Conservation (phyloP, 2,888 invertebrate species). For the Drosophila gaucha region DNA sequence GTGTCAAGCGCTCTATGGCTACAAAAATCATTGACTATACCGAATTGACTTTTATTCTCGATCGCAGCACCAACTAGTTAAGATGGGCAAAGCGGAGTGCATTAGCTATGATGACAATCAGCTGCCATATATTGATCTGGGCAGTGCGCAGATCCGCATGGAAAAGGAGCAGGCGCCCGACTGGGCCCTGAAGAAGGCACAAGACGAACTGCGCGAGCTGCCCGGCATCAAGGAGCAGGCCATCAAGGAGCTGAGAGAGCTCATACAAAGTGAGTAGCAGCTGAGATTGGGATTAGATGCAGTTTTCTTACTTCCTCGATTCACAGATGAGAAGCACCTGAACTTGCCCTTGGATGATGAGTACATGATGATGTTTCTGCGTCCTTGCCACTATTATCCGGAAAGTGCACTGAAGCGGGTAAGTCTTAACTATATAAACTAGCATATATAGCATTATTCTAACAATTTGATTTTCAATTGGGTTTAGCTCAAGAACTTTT, state of each 20-base stretch:
- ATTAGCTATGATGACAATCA: slow-evolving; percentile 86
- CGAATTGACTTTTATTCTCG: slow-evolving; percentile 60
- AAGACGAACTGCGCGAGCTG: slow-evolving; percentile 89
- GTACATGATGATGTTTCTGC: slow-evolving; percentile 91
- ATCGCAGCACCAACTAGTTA: slow-evolving; percentile 53
- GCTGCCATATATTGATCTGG: slow-evolving; percentile 88
- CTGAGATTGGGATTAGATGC: neutral
- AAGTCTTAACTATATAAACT: slow-evolving; percentile 71
- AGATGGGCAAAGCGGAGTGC: slow-evolving; percentile 76
- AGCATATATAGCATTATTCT: neutral
- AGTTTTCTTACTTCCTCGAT: neutral
- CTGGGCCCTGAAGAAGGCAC: slow-evolving; percentile 87
- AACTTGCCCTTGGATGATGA: slow-evolving; percentile 89
- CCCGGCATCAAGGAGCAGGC: slow-evolving; percentile 88
- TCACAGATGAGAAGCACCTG: slow-evolving; percentile 87
- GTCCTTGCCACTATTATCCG: slow-evolving; percentile 94
- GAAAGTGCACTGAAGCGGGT: slow-evolving; percentile 92
- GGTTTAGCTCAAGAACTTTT: slow-evolving; percentile 89
- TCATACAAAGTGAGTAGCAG: slow-evolving; percentile 85
- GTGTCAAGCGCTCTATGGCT: slow-evolving; percentile 24
- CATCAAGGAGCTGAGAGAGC: slow-evolving; percentile 86
- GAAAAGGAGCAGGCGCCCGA: slow-evolving; percentile 87
- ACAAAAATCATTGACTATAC: slow-evolving; percentile 52
- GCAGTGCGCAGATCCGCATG: slow-evolving; percentile 86
- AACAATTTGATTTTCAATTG: neutral